phyloP scores from a whole-genome alignment of 2,888 invertebrate species.

The Anodontia alba region DNA sequence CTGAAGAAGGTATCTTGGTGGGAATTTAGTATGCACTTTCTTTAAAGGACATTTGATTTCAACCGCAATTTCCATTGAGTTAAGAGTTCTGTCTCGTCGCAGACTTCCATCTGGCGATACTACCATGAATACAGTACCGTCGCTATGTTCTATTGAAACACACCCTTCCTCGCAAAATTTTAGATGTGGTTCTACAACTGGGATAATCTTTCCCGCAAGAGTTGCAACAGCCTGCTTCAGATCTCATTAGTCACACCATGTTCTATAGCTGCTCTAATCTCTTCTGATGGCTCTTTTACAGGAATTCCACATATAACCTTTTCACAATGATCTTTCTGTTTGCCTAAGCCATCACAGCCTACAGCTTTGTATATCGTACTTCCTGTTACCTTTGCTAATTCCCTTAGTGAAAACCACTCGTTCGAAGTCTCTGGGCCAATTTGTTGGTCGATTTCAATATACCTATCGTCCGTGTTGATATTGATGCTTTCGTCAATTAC shows the following conservation, averaged over 20 bases:
- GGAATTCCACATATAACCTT: background rate
- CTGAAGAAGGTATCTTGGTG: constrained; percentile 29
- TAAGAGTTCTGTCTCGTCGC: background rate
- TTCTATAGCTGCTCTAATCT: background rate
- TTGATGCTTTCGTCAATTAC: background rate
- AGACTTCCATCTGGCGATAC: constrained; percentile 56
- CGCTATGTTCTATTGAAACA: background rate
- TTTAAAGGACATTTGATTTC: constrained; percentile 50
- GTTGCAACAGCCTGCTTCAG: constrained; percentile 41
- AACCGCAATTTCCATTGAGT: constrained; percentile 26
- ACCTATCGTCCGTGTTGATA: background rate
- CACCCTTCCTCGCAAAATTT: constrained; percentile 44
- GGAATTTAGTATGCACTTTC: constrained; percentile 21
- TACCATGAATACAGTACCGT: constrained; percentile 40
- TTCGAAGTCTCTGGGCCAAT: background rate
- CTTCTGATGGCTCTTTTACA: background rate
- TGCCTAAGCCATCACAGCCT: background rate
- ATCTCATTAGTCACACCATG: background rate
- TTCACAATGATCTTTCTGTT: background rate
- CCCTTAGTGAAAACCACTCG: background rate
- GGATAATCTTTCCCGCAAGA: constrained; percentile 42
- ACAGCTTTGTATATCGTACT: background rate
- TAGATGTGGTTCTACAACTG: constrained; percentile 32
- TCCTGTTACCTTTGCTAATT: background rate
- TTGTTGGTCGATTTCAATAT: background rate